A percentile compares a stretch with the other conserved stretches of the same genome.
phyloP scores from a whole-genome alignment of 2,888 invertebrate species.

The Epistrophe grossulariae region DNA sequence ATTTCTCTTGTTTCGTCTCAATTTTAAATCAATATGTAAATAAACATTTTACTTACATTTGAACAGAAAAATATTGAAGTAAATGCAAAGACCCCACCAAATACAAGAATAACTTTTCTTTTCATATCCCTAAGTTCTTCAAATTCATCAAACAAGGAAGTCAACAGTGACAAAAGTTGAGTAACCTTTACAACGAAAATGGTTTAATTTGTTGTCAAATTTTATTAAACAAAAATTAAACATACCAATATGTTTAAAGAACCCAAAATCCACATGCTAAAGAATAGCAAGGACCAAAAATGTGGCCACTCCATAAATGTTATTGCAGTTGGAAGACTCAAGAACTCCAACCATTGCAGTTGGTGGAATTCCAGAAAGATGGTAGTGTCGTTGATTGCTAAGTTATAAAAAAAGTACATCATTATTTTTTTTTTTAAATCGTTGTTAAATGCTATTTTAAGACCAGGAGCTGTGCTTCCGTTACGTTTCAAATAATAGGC shows the following conservation, averaged over 20 bases:
- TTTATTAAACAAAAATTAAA: background rate
- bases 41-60: constrained; percentile 77
- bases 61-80: constrained; percentile 79
- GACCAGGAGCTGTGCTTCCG: background rate
- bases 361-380: background rate
- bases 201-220: background rate
- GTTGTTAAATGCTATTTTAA: background rate
- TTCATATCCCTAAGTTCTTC: constrained; percentile 78
- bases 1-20: background rate
- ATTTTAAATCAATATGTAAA: background rate
- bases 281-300: constrained; percentile 41
- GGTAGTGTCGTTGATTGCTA: background rate
- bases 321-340: background rate
- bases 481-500: no score
- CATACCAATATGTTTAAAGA: constrained; percentile 37
- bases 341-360: background rate
- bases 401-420: background rate
- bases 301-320: constrained; percentile 22
- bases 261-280: constrained; percentile 30
- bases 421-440: background rate
- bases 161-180: constrained; percentile 77
- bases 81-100: constrained; percentile 76
- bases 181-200: constrained; percentile 28
- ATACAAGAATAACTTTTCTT: constrained; percentile 75
- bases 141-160: constrained; percentile 81